Conservation (phyloP, 1,140 invertebrate species). For the Bactericera cockerelli region DNA sequence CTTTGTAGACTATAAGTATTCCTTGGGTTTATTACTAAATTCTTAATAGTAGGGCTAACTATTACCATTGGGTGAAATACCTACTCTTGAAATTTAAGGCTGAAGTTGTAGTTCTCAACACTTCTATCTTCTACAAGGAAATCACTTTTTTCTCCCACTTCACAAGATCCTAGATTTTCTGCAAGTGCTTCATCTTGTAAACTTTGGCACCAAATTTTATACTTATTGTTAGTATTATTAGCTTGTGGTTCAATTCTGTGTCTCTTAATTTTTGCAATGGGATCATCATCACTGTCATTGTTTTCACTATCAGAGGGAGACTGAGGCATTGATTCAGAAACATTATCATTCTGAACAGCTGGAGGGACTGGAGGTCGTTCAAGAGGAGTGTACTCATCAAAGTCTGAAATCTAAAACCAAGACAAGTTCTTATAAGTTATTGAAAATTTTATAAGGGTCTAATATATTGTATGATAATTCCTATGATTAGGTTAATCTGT, state of each 20-base stretch:
- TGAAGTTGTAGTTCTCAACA: conserved; percentile 1
- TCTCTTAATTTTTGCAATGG: neutral
- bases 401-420: conserved; percentile 2
- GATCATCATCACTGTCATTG: neutral
- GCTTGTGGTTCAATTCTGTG: neutral
- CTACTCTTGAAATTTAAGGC: neutral
- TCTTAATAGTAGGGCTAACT: too few species aligned
- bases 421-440: too few species aligned
- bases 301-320: neutral
- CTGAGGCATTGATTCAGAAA: neutral
- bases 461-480: too few species aligned
- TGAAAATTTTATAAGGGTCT: too few species aligned
- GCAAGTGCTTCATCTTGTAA: neutral
- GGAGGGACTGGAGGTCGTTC: neutral
- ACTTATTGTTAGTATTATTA: neutral
- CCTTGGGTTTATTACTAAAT: too few species aligned
- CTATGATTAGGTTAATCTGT: too few species aligned
- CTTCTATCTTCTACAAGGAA: neutral
- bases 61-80: too few species aligned
- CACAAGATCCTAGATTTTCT: neutral
- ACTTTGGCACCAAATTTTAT: conserved; percentile 7
- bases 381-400: neutral
- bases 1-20: too few species aligned
- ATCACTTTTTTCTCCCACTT: neutral
- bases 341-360: neutral